These are phyloP conservation scores for Physeter macrocephalus DNA, from an alignment of 2,113 vertebrate genomes.

Conservation along the genomic window DNA sequence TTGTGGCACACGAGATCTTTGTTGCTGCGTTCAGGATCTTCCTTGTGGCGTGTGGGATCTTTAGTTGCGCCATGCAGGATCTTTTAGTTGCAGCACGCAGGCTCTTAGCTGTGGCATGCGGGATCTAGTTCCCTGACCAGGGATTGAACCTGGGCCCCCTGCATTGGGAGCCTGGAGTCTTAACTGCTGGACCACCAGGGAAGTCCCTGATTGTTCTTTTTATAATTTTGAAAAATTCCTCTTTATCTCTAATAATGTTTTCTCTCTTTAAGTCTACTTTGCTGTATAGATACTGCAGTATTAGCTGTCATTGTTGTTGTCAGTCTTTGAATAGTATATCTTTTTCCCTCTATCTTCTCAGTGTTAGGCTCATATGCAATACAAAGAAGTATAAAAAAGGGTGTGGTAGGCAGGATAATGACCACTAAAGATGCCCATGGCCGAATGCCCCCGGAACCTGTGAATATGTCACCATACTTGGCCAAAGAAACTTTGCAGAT, in stretches of 20 bases:
- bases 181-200: too few relatives aligned
- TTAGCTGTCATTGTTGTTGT: not conserved
- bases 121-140: too few relatives aligned
- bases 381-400: not conserved
- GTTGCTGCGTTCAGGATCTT: too few relatives aligned
- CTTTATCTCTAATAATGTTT: not conserved
- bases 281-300: not conserved
- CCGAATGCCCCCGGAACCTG: not conserved
- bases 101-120: too few relatives aligned
- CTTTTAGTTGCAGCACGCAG: too few relatives aligned
- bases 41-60: too few relatives aligned
- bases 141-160: too few relatives aligned
- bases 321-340: not conserved
- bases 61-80: too few relatives aligned
- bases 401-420: not conserved
- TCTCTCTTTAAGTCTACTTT: not conserved
- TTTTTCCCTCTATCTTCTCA: not conserved
- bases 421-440: not conserved
- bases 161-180: too few relatives aligned
- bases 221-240: not conserved
- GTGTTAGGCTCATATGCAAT: not conserved
- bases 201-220: not conserved
- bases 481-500: not conserved
- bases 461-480: not conserved
- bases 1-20: too few relatives aligned